Percentiles rank a stretch among this genome's conserved stretches.
Evolutionary conservation across 2,113 vertebrate genomes (phyloP).

Genomic region (Ornithorhynchus anatinus): DNA sequence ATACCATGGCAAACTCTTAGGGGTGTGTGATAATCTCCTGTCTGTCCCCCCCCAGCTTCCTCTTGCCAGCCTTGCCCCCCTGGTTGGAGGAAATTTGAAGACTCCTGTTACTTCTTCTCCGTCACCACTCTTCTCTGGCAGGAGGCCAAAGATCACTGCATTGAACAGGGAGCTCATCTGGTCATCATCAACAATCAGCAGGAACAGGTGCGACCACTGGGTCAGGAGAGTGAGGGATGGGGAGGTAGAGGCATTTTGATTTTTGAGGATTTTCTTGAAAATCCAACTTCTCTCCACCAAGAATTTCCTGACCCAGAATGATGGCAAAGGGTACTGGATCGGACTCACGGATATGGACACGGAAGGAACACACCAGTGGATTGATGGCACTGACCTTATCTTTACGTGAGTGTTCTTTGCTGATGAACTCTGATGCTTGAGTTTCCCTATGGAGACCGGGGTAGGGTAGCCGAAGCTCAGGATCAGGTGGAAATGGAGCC

Average conservation of each 20-base stretch:
- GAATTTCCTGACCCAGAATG: not conserved
- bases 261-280: not conserved
- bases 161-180: not conserved
- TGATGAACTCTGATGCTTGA: no score
- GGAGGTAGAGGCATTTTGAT: no score
- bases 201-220: not conserved
- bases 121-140: accelerated
- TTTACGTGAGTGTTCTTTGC: not conserved
- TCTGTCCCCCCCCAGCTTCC: not conserved
- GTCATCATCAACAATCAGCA: not conserved
- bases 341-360: not conserved
- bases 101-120: not conserved
- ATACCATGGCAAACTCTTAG: no score
- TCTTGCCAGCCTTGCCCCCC: not conserved
- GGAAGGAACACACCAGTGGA: not conserved
- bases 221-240: not conserved
- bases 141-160: not conserved
- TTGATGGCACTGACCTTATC: not conserved
- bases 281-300: not conserved
- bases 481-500: no score
- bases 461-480: no score
- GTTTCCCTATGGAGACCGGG: no score
- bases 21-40: no score
- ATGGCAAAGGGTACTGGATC: not conserved
- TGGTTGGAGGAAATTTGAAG: not conserved